Base-by-base conservation (phyloP, 2,888 invertebrate species). In the Lepeophtheirus nordmannii region DNA sequence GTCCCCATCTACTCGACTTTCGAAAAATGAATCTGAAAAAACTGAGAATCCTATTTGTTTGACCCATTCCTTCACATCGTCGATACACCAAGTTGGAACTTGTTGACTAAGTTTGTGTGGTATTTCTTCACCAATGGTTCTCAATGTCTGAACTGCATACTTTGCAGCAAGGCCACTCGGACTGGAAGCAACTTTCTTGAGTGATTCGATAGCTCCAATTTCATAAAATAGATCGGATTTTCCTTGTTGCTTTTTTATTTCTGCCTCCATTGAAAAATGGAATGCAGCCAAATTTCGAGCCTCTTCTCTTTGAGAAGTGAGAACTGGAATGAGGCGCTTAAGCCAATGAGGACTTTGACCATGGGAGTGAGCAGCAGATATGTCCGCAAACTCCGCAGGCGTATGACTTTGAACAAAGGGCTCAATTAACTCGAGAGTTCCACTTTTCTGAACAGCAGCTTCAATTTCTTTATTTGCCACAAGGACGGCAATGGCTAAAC, bases 381-480 rank as follows among this genome's bases (percentile, higher is more conserved):
- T 90, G 75, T 83, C 85, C 38, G 96, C 96, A 76, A 98, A 98
- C 74, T 91, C 88, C 61, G 86, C 88, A 1, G 97, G 97, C 75
- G 91, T 89, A 74, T 97, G 94, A 1, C 87, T 82, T 14, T 87
- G 88, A 14, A 98, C 87, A 76, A 98, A 98, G 0, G 96, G 96
- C 75, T 97, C 94, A 0, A 98, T 94, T 69, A 98, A 82, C 73
- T 91, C 88, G 72, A 98, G 78, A 1, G 97, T 96, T n/a, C 94
- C 97, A 0, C 96, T 94, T 75, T 90, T 89, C 30, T 90, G 79
- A 1, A 98, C 96, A 41, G 90, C 91, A 0, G 93, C 89, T 80
- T 97, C 97, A 71, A 97, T 90, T 80, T 98, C 97, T 73, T 93
- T 92, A 76, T 96, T 96, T 11, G 94, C 93, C 30, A 94, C 93